Evolutionary conservation across 2,888 invertebrate species (phyloP).

Genomic region (Sepiola atlantica): DNA sequence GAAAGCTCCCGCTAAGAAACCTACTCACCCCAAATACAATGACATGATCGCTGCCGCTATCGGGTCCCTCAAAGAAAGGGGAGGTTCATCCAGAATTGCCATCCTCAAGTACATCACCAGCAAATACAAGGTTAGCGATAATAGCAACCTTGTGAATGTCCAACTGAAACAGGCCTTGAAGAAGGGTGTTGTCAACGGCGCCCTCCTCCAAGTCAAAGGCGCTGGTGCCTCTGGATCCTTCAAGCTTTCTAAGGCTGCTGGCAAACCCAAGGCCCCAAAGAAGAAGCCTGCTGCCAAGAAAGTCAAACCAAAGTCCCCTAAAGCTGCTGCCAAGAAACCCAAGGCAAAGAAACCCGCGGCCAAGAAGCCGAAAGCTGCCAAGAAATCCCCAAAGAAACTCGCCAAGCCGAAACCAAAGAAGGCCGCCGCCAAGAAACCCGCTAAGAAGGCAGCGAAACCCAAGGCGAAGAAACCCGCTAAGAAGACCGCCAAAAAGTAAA

Average conservation of each 20-base stretch:
- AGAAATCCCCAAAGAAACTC: background rate
- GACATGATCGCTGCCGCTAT: background rate
- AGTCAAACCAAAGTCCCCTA: background rate
- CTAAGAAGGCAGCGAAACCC: background rate
- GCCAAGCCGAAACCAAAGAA: background rate
- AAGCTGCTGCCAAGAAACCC: background rate
- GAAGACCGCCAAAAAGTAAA: constrained; percentile 2
- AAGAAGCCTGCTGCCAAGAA: background rate
- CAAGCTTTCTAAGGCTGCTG: background rate
- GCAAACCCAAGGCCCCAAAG: background rate
- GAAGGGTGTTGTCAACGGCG: background rate
- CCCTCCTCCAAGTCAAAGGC: background rate
- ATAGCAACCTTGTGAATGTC: background rate
- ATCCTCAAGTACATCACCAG: background rate
- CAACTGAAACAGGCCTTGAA: background rate
- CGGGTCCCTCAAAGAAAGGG: background rate
- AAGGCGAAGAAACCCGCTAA: background rate
- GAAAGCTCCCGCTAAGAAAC: background rate
- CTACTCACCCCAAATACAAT: background rate
- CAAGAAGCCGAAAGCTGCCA: background rate
- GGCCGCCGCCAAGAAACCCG: background rate
- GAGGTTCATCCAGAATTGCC: background rate
- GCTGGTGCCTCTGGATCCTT: constrained; percentile 3
- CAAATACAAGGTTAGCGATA: constrained; percentile 4
- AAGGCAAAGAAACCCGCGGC: background rate